Evolutionary conservation across 1,140 invertebrate species (phyloP).

Genomic region (Laupala kohalensis): DNA sequence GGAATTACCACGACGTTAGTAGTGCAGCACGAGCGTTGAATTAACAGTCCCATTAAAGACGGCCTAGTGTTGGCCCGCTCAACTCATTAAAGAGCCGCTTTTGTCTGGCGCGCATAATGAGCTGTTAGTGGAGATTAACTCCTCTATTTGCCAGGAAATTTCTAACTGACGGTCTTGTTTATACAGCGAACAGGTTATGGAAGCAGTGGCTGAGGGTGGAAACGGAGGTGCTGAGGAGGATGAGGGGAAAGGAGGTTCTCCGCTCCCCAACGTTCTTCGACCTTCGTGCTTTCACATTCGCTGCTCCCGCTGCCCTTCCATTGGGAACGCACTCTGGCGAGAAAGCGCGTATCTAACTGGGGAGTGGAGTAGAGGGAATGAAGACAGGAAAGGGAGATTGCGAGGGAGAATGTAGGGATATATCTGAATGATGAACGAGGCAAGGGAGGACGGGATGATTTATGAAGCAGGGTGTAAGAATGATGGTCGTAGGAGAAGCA

Average conservation of each 20-base stretch:
- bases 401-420: too few relatives aligned
- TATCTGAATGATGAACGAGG: too few relatives aligned
- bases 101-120: constrained; percentile 10
- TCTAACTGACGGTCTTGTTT: constrained; percentile 6
- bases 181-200: constrained; percentile 6
- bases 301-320: neutral
- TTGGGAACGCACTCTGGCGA: neutral
- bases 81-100: constrained; percentile 12
- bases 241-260: neutral
- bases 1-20: constrained; percentile 11
- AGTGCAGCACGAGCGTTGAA: constrained; percentile 9
- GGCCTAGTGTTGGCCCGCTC: constrained; percentile 9
- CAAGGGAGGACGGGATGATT: too few relatives aligned
- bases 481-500: too few relatives aligned
- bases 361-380: neutral
- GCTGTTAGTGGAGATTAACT: constrained; percentile 12
- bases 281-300: neutral
- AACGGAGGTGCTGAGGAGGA: neutral
- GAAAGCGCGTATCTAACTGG: neutral
- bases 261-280: neutral
- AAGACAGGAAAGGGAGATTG: too few relatives aligned
- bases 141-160: constrained; percentile 8
- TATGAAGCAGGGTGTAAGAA: too few relatives aligned
- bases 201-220: neutral
- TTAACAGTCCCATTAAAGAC: constrained; percentile 13